Evolutionary conservation across 2,113 vertebrate genomes (phyloP), one percentile per base, ranked within the genome.

Genomic region (Boulengeromyrus knoepffleri): DNA sequence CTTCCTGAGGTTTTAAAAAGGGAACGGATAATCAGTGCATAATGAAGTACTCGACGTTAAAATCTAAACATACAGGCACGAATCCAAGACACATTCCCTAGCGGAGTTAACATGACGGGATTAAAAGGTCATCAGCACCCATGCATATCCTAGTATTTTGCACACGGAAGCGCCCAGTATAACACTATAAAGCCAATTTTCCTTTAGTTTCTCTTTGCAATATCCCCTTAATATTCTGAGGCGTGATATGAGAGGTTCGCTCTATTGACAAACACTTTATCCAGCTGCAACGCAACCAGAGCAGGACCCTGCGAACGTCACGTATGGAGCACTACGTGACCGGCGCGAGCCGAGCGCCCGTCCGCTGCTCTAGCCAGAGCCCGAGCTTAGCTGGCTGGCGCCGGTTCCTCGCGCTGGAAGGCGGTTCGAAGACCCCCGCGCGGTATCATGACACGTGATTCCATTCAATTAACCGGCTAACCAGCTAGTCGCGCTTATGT

Each of bases 1-100:
- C 97, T 99, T 89, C 95, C 99, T 99, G 2, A 31, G 24, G 3
- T n/a, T n/a, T 62, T 62, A 85, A 91, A 58, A 88, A 92, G 84
- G 46, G 80, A 24, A 84, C 1, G 39, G 39, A 84, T 47, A 84
- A 89, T 0, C 88, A 31, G 45, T 74, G 66, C n/a, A n/a, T 27
- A 66, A 66, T 66, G 7, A 27, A 66, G 58, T 8, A 45, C 53
- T 88, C 13, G 7, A 53, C 15, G 62, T 50, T 77, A 85, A 27
- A 84, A 88, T 58, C 19, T n/a, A 21, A 58, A 45, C 24, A 17
- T 10, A 88, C 5, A 62, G 15, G 15, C 3, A n/a, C 24, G 56
- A 56, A 10, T 39, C 80, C 5, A 85, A 47, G 77, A 88, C 58
- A 45, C 5, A 15, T 47, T 88, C 70, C 49, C 17, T 50, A 66